phyloP scores from a whole-genome alignment of 2,888 invertebrate genomes.

The Limulus polyphemus region DNA sequence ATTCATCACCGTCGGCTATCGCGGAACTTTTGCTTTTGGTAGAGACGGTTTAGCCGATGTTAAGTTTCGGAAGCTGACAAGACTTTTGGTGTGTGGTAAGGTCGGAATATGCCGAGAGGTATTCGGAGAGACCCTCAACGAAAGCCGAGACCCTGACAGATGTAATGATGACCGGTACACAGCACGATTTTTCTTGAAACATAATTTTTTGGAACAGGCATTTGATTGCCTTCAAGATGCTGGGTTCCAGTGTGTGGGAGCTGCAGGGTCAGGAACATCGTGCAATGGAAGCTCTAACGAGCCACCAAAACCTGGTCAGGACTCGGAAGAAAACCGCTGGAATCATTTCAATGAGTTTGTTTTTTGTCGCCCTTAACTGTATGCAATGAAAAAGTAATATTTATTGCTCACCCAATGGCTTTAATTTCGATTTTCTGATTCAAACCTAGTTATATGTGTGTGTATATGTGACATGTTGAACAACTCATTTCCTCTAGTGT shows the following conservation, averaged over 20 bases:
- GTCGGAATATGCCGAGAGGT: conserved; percentile 91
- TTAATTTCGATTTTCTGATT: no score
- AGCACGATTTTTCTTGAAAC: conserved; percentile 95
- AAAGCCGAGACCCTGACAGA: conserved; percentile 94
- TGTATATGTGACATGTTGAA: no score
- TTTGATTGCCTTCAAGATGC: conserved; percentile 40
- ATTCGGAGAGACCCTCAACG: conserved; percentile 87
- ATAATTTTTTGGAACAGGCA: conserved; percentile 88
- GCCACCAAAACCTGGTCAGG: conserved; percentile 87
- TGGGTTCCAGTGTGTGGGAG: conserved; percentile 53
- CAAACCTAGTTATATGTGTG: no score
- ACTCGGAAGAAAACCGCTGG: conserved; percentile 98
- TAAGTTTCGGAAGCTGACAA: conserved; percentile 91
- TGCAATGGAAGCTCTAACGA: conserved; percentile 45
- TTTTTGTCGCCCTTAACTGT: conserved; percentile 52
- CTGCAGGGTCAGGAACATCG: conserved; percentile 86
- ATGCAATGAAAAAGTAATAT: no score
- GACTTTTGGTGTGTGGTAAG: conserved; percentile 88
- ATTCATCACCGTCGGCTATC: conserved; percentile 86
- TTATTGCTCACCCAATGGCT: no score
- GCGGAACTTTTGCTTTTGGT: conserved; percentile 97
- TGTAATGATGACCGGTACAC: conserved; percentile 86
- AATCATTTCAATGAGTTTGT: conserved; percentile 99
- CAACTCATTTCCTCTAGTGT: no score
- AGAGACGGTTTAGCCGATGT: conserved; percentile 96